Evolutionary conservation across 1,140 invertebrate genomes (phyloP), one percentile per base, ranked within the genome.

Genomic region (Semibalanus balanoides): DNA sequence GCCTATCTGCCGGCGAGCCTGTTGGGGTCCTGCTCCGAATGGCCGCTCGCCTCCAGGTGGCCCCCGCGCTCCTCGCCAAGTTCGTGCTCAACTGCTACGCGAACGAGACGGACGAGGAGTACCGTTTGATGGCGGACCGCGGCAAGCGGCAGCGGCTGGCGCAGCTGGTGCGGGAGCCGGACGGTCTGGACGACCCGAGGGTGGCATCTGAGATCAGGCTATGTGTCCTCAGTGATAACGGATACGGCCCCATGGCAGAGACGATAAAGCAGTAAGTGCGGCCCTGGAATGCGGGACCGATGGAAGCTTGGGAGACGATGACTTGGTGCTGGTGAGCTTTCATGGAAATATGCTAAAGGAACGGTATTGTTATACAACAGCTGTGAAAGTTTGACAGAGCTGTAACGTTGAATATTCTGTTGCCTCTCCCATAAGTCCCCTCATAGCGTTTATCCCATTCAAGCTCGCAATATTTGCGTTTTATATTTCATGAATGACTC

Each of bases 181-280:
- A 71, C 75, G 64, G 69, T 14, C 74, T 43, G 28, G 31, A 1
- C 51, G 78, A 64, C 69, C 28, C 72, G 75, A 75, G 71, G 30
- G 75, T 74, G 17, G 70, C 30, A 30, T 25, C 25, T 29, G 30
- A 77, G 25, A 5, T 31, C 0, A 7, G 75, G 31, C 80, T 85
- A 81, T 90, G 89, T 81, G 86, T 88, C n/a, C 82, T 91, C 70
- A 86, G 88, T 83, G 91, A 93, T 83, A 89, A 91, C 81, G 85
- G 88, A 77, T 93, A 94, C 85, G 92, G 92, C 76, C 88, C 89
- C 76, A 86, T 90, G 81, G 86, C 89, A 78, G 91, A 93, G 84
- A 86, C 88, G 40, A 89, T 92, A 71, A 91, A 89, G 85, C 86
- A 86, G 89, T 90, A 86, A 83, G 86, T 85, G 79, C 75, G 30